phyloP scores from a whole-genome alignment of 2,113 vertebrate genomes.

The Anarhynchus alexandrinus region DNA sequence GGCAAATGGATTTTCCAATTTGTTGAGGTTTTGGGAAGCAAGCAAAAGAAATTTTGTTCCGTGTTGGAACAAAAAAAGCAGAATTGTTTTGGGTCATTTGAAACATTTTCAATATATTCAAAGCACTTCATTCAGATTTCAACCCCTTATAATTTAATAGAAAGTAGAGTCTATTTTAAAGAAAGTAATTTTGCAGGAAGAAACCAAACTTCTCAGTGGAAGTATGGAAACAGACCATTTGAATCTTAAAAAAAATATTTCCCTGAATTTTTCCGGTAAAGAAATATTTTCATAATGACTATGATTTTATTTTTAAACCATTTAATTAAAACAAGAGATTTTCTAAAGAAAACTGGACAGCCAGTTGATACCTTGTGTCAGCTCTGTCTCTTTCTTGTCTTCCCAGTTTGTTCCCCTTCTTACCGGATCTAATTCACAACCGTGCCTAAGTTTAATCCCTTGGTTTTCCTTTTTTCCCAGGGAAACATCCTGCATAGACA shows the following conservation, averaged over 20 bases:
- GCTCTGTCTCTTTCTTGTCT: background rate
- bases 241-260: constrained; percentile 22
- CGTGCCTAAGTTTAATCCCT: background rate
- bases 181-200: constrained; percentile 55
- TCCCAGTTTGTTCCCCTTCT: background rate
- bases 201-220: constrained; percentile 15
- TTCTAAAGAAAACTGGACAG: background rate
- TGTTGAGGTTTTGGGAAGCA: constrained; percentile 34
- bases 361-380: background rate
- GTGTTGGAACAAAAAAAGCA: background rate
- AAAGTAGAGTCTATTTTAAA: constrained; percentile 52
- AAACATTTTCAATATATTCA: constrained; percentile 51
- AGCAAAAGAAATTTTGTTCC: constrained; percentile 11
- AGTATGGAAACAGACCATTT: constrained; percentile 35
- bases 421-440: background rate
- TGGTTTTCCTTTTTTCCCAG: background rate
- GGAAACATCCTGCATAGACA: background rate
- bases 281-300: constrained; percentile 43
- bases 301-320: constrained; percentile 22
- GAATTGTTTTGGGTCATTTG: background rate
- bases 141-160: constrained; percentile 42
- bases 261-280: constrained; percentile 30
- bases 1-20: constrained; percentile 52
- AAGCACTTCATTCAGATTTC: constrained; percentile 63
- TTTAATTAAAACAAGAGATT: constrained; percentile 13